Evolutionary conservation across 1,140 invertebrate species (phyloP), one percentile per base, ranked within the genome.

Genomic region (Watersipora subatra): DNA sequence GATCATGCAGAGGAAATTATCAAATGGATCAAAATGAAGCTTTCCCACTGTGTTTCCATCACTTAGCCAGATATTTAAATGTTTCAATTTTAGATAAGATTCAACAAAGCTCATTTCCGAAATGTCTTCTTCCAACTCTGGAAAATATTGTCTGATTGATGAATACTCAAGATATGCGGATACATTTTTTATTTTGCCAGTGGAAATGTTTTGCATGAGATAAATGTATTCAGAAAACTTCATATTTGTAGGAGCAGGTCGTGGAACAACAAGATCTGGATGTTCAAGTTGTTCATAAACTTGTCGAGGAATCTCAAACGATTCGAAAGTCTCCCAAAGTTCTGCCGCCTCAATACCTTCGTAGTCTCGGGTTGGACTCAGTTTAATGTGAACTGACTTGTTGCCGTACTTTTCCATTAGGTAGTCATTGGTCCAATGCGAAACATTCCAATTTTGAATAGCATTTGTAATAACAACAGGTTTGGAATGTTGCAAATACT

Each of bases 101-200:
- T 65, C 64, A 20, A 75, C 63, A 64, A 78, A 74, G 2, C 61
- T 29, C 67, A 76, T 69, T 66, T 77, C 74, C 61, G 57, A 17
- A 7, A 78, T 66, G 63, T 78, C 75, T 1, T 71, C 57, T 58
- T 72, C 68, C 22, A 78, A 64, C n/a, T 73, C 71, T 63, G 74
- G 72, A 22, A 76, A 69, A 57, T 76, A 73, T 19, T 78, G 65
- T 24, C 66, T 25, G 15, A 78, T 72, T 1, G 75, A 75, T 2
- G 76, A 72, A 66, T 78, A 78, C 67, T 78, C 76, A 26, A 78
- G 67, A 69, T 78, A 78, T 1, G 76, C 76, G 19, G 76, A 78
- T 3, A 74, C 63, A 67, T 73, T 73, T 58, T 62, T 67, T 0
- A 67, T 55, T 2, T 19, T 66, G 56, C 69, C 70, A 65, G 68